These are phyloP conservation scores for Cotesia vestalis DNA, from an alignment of 1,140 invertebrate genomes.

Conservation along the genomic window DNA sequence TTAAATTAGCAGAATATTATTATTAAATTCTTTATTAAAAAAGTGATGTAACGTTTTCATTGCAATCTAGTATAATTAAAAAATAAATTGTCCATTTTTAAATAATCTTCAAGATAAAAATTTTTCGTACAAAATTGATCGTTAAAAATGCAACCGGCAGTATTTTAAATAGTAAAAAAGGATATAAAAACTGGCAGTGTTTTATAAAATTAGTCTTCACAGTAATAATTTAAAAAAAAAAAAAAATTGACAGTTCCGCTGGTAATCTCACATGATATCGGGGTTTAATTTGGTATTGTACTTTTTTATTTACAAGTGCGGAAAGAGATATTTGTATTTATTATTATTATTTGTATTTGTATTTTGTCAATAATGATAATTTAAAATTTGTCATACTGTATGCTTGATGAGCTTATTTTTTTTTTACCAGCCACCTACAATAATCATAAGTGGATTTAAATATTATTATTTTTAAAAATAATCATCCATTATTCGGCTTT, in stretches of 20 bases:
- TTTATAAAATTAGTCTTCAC: not conserved
- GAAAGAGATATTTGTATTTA: constrained; percentile 24
- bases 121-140: no score
- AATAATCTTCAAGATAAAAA: no score
- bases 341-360: constrained; percentile 21
- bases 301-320: constrained; percentile 38
- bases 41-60: no score
- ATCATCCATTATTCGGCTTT: constrained; percentile 32
- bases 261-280: not conserved
- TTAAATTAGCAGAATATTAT: no score
- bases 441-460: constrained; percentile 37
- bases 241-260: constrained; percentile 21
- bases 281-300: constrained; percentile 32
- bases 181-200: not conserved
- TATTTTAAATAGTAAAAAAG: not conserved
- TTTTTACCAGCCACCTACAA: constrained; percentile 19
- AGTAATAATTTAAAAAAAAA: not conserved
- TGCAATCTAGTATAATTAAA: no score
- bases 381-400: constrained; percentile 18
- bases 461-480: constrained; percentile 34
- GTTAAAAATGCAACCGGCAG: not conserved
- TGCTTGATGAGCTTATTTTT: constrained; percentile 22
- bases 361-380: constrained; percentile 6
- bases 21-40: no score
- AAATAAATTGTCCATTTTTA: no score